Percentiles rank a stretch among this genome's conserved stretches.
phyloP scores from a whole-genome alignment of 2,888 invertebrate genomes.

The Amiota mariae region DNA sequence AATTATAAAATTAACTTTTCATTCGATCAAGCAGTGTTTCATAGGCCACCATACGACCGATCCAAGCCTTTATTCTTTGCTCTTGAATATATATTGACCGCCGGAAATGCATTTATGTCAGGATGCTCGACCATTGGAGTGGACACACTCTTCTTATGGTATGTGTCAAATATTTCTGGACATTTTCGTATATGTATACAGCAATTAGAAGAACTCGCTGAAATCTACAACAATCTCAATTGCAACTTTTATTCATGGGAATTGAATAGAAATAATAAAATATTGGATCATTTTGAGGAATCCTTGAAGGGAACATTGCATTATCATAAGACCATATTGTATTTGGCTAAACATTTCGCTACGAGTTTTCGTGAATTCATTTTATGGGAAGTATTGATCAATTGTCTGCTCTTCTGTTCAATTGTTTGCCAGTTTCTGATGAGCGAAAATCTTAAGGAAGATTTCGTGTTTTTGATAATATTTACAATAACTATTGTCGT shows the following conservation, averaged over 20 bases:
- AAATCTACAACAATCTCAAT: not conserved
- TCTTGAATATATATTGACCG: not conserved
- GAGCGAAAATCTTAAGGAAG: not conserved
- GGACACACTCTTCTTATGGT: constrained; percentile 8
- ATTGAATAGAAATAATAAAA: too few relatives aligned
- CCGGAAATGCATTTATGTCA: not conserved
- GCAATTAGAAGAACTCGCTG: constrained; percentile 5
- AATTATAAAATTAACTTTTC: not conserved
- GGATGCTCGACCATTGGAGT: not conserved
- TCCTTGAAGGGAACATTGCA: not conserved
- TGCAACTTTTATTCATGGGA: not conserved
- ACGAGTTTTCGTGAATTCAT: not conserved
- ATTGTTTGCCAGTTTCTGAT: not conserved
- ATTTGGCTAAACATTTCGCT: not conserved
- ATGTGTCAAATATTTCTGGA: constrained; percentile 6
- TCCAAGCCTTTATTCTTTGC: not conserved
- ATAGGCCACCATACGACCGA: not conserved
- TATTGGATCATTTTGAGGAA: not conserved
- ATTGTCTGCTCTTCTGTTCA: not conserved
- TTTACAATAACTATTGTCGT: not conserved
- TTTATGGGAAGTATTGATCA: not conserved
- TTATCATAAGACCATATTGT: not conserved
- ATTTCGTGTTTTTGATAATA: not conserved
- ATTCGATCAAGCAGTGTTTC: not conserved
- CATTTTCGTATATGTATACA: not conserved